Conservation (phyloP, 2,888 invertebrate genomes). For the Drosophila vallismaia region DNA sequence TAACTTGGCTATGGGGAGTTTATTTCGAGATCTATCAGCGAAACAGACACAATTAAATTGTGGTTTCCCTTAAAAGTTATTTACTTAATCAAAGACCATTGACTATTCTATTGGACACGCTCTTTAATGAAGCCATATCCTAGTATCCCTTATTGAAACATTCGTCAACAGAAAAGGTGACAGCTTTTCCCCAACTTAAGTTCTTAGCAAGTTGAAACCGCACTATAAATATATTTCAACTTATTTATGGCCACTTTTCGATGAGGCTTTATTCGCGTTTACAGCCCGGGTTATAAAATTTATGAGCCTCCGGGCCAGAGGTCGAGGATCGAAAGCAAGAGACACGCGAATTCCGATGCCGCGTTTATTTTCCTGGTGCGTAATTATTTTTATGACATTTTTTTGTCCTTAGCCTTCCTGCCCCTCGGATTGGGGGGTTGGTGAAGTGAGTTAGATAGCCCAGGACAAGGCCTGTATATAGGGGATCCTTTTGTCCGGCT, state of each 20-base stretch:
- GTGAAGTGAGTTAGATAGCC: constrained; percentile 22
- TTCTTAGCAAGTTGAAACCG: constrained; percentile 47
- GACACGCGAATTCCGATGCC: constrained; percentile 54
- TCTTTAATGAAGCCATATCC: constrained; percentile 46
- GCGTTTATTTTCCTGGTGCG: constrained; percentile 67
- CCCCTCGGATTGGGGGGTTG: neutral
- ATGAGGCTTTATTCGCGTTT: constrained; percentile 74
- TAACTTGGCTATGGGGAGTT: neutral
- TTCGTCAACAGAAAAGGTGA: constrained; percentile 48
- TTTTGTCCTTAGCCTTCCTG: constrained; percentile 34
- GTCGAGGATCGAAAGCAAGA: constrained; percentile 28
- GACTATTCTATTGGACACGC: neutral
- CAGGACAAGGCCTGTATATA: constrained; percentile 2
- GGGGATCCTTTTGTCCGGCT: constrained; percentile 23
- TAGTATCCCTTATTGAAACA: constrained; percentile 31
- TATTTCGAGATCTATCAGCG: neutral
- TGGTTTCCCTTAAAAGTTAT: neutral
- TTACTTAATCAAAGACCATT: neutral
- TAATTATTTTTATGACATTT: constrained; percentile 80
- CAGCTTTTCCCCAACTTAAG: neutral
- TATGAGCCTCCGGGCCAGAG: constrained; percentile 47
- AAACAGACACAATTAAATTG: neutral
- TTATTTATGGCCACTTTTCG: constrained; percentile 78
- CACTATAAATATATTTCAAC: constrained; percentile 76
- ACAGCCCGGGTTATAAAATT: constrained; percentile 72